Percentiles rank a stretch among this genome's conserved stretches.
Conservation (phyloP, 2,113 vertebrate genomes). For the Mungos mungo region DNA sequence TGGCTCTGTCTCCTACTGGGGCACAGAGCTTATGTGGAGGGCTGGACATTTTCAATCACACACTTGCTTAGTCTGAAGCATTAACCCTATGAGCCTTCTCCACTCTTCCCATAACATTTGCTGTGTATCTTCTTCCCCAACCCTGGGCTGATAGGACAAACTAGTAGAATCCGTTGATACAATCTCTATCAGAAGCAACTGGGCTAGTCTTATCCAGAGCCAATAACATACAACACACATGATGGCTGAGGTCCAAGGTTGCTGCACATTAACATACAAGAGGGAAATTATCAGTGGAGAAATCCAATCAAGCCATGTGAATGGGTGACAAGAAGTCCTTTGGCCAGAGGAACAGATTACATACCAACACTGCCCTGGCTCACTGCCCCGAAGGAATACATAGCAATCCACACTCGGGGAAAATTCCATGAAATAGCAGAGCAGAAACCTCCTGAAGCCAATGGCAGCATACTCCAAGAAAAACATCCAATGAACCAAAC, state of each 20-base stretch:
- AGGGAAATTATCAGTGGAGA: constrained; percentile 64
- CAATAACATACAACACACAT: constrained; percentile 45
- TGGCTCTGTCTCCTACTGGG: constrained; percentile 20
- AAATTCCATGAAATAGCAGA: constrained; percentile 79
- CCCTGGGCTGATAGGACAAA: constrained; percentile 67
- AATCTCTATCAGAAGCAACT: constrained; percentile 71
- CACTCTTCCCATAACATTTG: constrained; percentile 41
- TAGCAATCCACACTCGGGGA: constrained; percentile 72
- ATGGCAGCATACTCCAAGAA: constrained; percentile 79
- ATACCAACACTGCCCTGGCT: constrained; percentile 72
- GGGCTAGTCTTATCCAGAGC: constrained; percentile 53
- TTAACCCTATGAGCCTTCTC: constrained; percentile 51
- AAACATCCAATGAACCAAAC: constrained; percentile 81
- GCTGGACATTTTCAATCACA: constrained; percentile 62
- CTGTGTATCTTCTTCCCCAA: constrained; percentile 3
- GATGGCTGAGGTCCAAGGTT: background rate
- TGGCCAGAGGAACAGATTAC: constrained; percentile 69
- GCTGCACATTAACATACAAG: constrained; percentile 46
- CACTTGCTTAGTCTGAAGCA: constrained; percentile 18
- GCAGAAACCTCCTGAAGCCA: constrained; percentile 76
- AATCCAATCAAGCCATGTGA: constrained; percentile 52
- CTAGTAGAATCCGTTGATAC: constrained; percentile 72
- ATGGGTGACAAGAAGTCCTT: constrained; percentile 71
- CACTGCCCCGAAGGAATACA: constrained; percentile 71
- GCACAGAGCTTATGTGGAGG: background rate